Conservation (phyloP, 2,113 vertebrate species). For the Rousettus leschenaultii region DNA sequence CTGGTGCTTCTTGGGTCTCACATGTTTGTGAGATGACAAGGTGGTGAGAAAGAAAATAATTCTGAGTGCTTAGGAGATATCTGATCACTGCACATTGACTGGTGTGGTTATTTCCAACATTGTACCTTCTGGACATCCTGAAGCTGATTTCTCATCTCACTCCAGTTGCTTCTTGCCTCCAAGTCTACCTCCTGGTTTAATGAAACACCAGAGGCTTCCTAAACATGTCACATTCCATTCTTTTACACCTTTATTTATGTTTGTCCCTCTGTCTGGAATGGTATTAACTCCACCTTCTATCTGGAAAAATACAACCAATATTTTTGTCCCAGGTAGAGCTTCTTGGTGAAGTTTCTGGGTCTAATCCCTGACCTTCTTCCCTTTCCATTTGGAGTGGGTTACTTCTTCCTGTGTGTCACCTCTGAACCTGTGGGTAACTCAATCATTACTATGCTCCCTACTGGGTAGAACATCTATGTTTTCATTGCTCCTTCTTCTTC, state of each 20-base stretch:
- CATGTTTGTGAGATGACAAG: fast-evolving
- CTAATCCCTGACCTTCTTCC: too few species aligned
- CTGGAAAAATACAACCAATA: not conserved
- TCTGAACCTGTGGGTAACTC: fast-evolving
- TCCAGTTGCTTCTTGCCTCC: not conserved
- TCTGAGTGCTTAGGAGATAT: fast-evolving
- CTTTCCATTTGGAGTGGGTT: not conserved
- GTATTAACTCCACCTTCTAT: not conserved
- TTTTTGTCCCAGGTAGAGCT: not conserved
- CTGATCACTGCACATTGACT: fast-evolving
- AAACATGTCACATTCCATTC: fast-evolving
- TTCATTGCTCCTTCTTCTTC: not conserved
- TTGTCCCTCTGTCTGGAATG: not conserved
- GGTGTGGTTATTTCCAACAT: fast-evolving
- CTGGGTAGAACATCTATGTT: not conserved
- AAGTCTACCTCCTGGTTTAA: not conserved
- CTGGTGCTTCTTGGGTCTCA: not conserved
- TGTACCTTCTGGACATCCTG: too few species aligned
- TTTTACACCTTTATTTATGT: too few species aligned
- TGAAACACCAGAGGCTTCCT: not conserved
- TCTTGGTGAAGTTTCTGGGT: not conserved
- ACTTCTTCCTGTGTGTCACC: fast-evolving
- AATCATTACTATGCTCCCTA: fast-evolving
- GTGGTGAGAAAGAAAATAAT: fast-evolving
- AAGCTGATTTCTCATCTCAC: not conserved